Evolutionary conservation across 2,888 invertebrate genomes (phyloP), one percentile per base, ranked within the genome.

Genomic region (Crematogaster levior): DNA sequence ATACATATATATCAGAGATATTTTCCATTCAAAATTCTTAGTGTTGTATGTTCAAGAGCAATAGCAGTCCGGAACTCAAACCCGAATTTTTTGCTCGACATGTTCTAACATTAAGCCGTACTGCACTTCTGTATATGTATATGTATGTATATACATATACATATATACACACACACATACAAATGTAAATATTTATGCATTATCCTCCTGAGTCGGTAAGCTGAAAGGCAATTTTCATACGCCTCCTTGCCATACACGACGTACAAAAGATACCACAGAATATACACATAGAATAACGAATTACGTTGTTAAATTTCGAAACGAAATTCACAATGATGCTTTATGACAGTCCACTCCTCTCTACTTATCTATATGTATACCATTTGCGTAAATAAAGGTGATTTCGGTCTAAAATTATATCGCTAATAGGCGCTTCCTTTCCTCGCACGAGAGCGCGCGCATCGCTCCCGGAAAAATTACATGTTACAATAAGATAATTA

Each of bases 401-500:
- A 65, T 85, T 87, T 87, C 87, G 70, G 66, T 90, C 87, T 92
- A 87, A 90, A 89, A 89, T 88, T 87, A 90, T 88, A 90, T 88
- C 88, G 89, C 90, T 93, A 92, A 92, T 91, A 91, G 92, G 92
- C 92, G 92, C 89, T 90, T 90, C 79, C n/a, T 75, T 65, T 68
- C 66, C 27, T 72, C 91, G 72, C 84, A 73, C 90, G 86, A 83
- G 88, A 88, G 87, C 85, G 82, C 84, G 73, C 77, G 48, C 56
- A 80, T 53, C 68, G 73, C 84, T 68, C 85, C 84, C 65, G 84
- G 9, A 56, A 68, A 84, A 83, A 88, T 84, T 81, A 89, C 86
- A 88, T 27, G 87, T 91, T 90, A 88, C 75, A 88, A 85, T 91
- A 90, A 89, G 92, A 91, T 86, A 89, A 90, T 91, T 91, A 92